Base-by-base conservation (phyloP, 2,797 vertebrate species). In the Phataginus tricuspis region DNA sequence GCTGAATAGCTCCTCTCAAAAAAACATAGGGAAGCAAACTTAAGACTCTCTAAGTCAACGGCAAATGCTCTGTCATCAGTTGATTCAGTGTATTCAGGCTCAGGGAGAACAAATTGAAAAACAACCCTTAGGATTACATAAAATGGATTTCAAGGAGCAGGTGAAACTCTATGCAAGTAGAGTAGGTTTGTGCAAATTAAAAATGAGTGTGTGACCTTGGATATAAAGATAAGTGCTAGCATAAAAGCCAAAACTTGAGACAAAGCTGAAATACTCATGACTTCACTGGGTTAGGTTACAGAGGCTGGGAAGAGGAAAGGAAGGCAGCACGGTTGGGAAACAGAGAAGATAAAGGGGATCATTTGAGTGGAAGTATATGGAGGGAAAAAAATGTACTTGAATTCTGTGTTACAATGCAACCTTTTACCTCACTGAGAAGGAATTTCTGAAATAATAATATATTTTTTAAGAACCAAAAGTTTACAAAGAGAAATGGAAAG, bases 151-250 rank as follows among this genome's bases (percentile, higher is more conserved):
- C 68, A 86, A 88, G 91, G 64, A 96, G 25, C 31, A 7, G 31
- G 45, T 7, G 61, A 90, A 68, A 90, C 79, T 92, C 66, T 59
- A 51, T 86, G 92, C 23, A 77, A 90, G 45, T 25, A 16, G 42
- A 95, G 31, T 79, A 94, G n/a, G 29, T 61, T 89, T 72, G 12
- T 85, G 16, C 45, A 86, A 80, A 92, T 90, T 83, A 94, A 88
- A 92, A 91, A 96, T 78, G n/a, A n/a, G 55, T 45, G 21, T 37
- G 39, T 87, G 85, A 88, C 34, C 42, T 63, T 79, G 55, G 69
- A 12, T 13, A 57, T 69, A 66, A 86, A 78, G 59, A 39, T 31
- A 91, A 89, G 64, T 69, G 37, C 68, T 51, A 25, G 21, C 45
- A 45, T 34, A 71, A 90, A 94, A 94, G 29, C 6, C 64, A 55